Evolutionary conservation across 2,113 vertebrate species (phyloP).

Genomic region (Taurulus bubalis): DNA sequence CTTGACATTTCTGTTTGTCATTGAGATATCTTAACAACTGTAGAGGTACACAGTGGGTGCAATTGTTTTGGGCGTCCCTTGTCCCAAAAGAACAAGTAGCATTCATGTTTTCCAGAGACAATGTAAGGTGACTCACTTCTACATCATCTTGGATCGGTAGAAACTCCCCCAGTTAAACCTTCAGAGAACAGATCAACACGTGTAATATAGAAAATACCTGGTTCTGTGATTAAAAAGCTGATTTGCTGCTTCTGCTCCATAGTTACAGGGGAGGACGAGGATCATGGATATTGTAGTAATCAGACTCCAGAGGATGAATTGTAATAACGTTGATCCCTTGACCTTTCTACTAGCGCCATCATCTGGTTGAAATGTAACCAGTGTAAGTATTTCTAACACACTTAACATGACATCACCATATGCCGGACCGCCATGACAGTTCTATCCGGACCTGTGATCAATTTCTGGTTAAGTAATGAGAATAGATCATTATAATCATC

Average conservation of each 20-base stretch:
- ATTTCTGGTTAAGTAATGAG: no score
- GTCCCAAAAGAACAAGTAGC: background rate
- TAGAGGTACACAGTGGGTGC: no score
- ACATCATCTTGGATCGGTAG: background rate
- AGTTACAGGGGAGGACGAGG: background rate
- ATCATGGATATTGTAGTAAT: background rate
- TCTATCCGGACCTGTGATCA: background rate
- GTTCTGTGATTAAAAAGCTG: background rate
- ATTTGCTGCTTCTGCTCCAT: background rate
- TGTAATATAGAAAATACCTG: background rate
- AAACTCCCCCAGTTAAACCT: background rate
- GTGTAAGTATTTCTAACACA: background rate
- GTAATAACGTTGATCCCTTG: background rate
- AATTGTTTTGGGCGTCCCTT: background rate
- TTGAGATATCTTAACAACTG: background rate
- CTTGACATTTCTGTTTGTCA: background rate
- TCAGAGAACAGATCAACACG: background rate
- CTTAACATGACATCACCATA: background rate
- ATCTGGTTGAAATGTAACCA: background rate
- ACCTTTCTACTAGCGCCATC: background rate
- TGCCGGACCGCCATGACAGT: background rate
- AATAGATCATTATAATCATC: no score
- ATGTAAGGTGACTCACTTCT: background rate
- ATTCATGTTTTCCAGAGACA: background rate
- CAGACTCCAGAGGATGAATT: background rate